Evolutionary conservation across 2,797 vertebrate species (phyloP).

Genomic region (Falco cherrug): DNA sequence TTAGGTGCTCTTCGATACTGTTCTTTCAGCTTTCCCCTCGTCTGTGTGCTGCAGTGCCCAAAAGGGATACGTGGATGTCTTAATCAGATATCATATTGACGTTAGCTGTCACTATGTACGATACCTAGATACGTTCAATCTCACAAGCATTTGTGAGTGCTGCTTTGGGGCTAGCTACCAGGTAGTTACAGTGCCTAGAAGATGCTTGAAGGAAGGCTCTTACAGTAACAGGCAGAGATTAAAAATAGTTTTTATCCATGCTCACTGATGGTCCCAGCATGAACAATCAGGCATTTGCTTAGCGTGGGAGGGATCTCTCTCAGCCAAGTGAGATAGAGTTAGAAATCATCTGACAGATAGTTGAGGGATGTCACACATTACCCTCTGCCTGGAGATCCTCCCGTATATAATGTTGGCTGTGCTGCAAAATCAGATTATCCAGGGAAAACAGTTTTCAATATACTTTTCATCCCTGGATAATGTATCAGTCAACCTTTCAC

Average conservation of each 20-base stretch:
- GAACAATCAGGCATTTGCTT: background rate
- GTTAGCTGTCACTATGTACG: background rate
- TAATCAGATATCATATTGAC: background rate
- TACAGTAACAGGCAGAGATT: background rate
- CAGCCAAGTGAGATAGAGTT: background rate
- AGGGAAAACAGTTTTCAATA: background rate
- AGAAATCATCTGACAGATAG: constrained; percentile 17
- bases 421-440: constrained; percentile 44
- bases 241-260: background rate
- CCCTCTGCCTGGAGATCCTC: constrained; percentile 17
- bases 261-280: background rate
- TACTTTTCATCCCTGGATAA: constrained; percentile 13
- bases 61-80: background rate
- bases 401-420: background rate
- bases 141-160: background rate
- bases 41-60: background rate
- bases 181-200: background rate
- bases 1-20: background rate
- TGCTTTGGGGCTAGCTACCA: background rate
- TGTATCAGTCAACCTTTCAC: background rate
- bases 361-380: constrained; percentile 10
- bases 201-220: background rate
- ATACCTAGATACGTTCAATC: background rate
- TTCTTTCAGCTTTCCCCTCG: background rate
- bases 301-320: constrained; percentile 32